phyloP scores from a whole-genome alignment of 1,140 invertebrate genomes.

The Drosophila santomea region DNA sequence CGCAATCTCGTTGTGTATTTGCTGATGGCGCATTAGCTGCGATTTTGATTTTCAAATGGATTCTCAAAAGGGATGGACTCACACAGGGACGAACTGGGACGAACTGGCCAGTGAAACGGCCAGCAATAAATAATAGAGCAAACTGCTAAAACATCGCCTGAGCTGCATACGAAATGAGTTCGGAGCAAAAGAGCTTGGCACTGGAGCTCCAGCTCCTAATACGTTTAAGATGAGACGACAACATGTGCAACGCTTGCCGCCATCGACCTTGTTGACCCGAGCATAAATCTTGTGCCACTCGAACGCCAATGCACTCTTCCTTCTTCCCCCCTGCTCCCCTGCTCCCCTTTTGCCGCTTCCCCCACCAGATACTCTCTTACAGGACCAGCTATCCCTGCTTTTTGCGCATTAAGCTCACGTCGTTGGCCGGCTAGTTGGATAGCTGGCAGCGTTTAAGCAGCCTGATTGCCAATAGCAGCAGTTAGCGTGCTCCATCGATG shows the following conservation, averaged over 20 bases:
- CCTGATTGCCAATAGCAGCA: conserved; percentile 64
- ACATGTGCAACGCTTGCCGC: conserved; percentile 77
- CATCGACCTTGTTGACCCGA: conserved; percentile 65
- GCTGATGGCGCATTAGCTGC: conserved; percentile 76
- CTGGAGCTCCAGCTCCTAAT: conserved; percentile 60
- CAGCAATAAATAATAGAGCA: conserved; percentile 80
- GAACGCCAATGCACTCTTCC: conserved; percentile 65
- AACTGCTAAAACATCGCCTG: conserved; percentile 77
- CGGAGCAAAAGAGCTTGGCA: background rate
- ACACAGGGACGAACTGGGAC: background rate
- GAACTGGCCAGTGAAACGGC: conserved; percentile 59
- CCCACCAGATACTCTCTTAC: no score
- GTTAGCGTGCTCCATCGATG: conserved; percentile 44
- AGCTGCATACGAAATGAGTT: conserved; percentile 76
- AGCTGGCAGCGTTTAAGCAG: conserved; percentile 41
- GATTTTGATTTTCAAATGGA: conserved; percentile 76
- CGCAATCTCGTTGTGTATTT: conserved; percentile 52
- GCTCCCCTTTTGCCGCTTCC: no score
- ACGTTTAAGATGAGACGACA: conserved; percentile 83
- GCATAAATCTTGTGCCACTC: conserved; percentile 77
- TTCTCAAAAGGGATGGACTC: conserved; percentile 22
- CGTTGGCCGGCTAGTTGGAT: conserved; percentile 39
- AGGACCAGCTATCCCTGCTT: conserved; percentile 40
- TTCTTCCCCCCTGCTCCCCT: no score
- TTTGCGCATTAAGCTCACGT: conserved; percentile 75